Evolutionary conservation across 1,140 invertebrate species (phyloP).

Genomic region (Stenopsyche tienmushanensis): DNA sequence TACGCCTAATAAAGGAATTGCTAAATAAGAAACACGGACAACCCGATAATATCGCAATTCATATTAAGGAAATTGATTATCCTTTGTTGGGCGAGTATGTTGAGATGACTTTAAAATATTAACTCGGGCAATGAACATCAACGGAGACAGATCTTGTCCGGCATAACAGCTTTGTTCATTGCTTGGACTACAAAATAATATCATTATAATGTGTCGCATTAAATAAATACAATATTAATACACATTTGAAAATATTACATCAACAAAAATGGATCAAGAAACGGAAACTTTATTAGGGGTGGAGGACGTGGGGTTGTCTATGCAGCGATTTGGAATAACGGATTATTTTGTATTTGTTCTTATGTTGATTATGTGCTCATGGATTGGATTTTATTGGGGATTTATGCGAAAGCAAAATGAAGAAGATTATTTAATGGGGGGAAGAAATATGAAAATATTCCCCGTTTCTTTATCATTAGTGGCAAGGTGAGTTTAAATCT

Average conservation of each 20-base stretch:
- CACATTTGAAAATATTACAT: too few species aligned
- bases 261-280: slow-evolving; percentile 25
- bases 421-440: slow-evolving; percentile 81
- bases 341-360: slow-evolving; percentile 72
- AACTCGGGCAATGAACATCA: neutral
- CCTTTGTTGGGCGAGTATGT: neutral
- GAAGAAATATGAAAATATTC: slow-evolving; percentile 76
- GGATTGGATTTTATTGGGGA: slow-evolving; percentile 79
- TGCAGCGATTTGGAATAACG: slow-evolving; percentile 65
- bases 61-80: neutral
- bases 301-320: slow-evolving; percentile 58
- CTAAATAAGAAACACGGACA: too few species aligned
- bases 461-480: slow-evolving; percentile 80
- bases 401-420: slow-evolving; percentile 68
- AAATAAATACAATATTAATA: too few species aligned
- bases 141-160: neutral
- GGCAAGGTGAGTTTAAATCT: slow-evolving; percentile 68
- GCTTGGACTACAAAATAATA: too few species aligned
- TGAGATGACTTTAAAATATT: neutral
- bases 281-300: slow-evolving; percentile 49
- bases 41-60: too few species aligned
- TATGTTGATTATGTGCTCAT: slow-evolving; percentile 71
- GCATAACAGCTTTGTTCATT: too few species aligned
- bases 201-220: too few species aligned
- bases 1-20: too few species aligned